Conservation (phyloP, 2,888 invertebrate species). For the Willowsia nigromaculata region DNA sequence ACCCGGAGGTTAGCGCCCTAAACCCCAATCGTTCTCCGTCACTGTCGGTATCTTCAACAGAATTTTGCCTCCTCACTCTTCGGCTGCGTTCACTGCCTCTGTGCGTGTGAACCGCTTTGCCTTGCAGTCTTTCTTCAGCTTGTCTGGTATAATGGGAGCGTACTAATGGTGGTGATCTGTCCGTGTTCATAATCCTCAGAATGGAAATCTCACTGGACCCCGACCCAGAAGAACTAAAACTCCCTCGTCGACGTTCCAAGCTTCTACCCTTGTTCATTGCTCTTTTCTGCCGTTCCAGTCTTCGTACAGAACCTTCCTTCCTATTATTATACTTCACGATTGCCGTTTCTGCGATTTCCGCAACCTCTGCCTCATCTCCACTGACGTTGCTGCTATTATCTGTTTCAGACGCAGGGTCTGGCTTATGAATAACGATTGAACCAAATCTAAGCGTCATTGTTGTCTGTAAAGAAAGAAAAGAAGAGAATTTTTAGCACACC, state of each 20-base stretch:
- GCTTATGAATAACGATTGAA: slow-evolving; percentile 60
- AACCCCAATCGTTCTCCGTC: slow-evolving; percentile 48
- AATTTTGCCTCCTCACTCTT: not conserved
- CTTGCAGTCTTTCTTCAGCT: slow-evolving; percentile 31
- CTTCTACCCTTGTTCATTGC: not conserved
- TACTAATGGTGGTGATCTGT: slow-evolving; percentile 42
- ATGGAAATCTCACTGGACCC: slow-evolving; percentile 31
- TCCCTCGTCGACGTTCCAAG: not conserved
- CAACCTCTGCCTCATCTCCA: slow-evolving; percentile 46
- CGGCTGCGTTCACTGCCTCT: not conserved
- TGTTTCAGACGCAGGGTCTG: slow-evolving; percentile 35
- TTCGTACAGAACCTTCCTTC: not conserved
- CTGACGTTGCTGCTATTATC: slow-evolving; percentile 32
- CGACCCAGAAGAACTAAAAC: slow-evolving; percentile 5
- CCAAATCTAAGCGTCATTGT: slow-evolving; percentile 65
- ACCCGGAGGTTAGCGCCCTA: slow-evolving; percentile 46
- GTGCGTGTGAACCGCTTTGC: not conserved
- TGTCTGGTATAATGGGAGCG: slow-evolving; percentile 35
- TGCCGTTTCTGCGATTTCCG: slow-evolving; percentile 57
- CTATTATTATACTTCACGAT: slow-evolving; percentile 4
- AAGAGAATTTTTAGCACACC: not conserved
- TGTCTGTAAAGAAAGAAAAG: not conserved
- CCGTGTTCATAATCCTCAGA: slow-evolving; percentile 26
- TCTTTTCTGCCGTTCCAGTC: slow-evolving; percentile 37
- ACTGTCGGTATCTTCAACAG: not conserved